Conservation (phyloP, 2,113 vertebrate species). For the Gallinago media region DNA sequence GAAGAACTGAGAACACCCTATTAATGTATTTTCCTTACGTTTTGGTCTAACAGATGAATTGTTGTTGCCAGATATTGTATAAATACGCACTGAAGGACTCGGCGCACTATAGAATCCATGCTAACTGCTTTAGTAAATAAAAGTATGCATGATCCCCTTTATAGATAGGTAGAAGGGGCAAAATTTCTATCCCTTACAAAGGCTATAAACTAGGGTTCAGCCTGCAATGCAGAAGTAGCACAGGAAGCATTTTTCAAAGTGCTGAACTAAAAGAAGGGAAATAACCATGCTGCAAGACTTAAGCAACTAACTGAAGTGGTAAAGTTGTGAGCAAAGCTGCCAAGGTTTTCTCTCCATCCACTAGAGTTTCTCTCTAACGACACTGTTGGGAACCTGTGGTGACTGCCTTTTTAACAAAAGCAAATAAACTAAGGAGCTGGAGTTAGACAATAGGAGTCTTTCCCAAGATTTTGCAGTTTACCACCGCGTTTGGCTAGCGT, state of each 20-base stretch:
- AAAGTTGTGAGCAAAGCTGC: neutral
- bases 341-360: neutral
- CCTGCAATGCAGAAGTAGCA: neutral
- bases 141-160: neutral
- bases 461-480: neutral
- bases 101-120: neutral
- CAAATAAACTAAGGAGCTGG: neutral
- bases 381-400: neutral
- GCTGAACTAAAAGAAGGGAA: neutral
- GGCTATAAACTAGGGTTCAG: neutral
- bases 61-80: neutral
- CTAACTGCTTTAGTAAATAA: neutral
- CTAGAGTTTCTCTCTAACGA: neutral
- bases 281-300: neutral
- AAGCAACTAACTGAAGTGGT: neutral
- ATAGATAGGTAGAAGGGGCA: neutral
- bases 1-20: conserved; percentile 5
- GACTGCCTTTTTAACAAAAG: neutral
- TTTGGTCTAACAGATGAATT: neutral
- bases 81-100: neutral
- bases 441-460: neutral
- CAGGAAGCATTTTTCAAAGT: neutral
- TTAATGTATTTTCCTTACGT: conserved; percentile 44
- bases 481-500: neutral
- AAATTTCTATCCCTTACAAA: neutral